A percentile compares a stretch with the other conserved stretches of the same genome.
Conservation (phyloP, 64 coral and sea anemone genomes). For the Cladopsammia gracilis region DNA sequence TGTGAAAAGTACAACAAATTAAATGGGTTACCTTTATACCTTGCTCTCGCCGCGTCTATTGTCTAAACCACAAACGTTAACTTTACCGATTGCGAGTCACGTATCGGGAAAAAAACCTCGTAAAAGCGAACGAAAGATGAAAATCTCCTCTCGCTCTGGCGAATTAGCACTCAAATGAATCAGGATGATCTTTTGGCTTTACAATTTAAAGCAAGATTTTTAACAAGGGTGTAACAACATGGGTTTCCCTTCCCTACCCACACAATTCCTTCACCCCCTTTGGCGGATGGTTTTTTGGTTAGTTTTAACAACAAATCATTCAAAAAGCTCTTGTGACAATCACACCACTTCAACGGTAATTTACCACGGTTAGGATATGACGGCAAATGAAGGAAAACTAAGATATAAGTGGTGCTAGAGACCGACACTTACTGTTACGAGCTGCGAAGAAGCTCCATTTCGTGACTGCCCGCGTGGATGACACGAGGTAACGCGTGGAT, state of each 20-base stretch:
- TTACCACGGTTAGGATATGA: background rate
- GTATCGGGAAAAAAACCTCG: background rate
- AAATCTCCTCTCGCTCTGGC: background rate
- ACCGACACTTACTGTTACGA: background rate
- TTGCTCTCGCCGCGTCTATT: background rate
- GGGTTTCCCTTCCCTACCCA: background rate
- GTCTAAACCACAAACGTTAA: background rate
- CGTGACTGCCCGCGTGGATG: background rate
- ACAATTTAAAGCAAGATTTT: background rate
- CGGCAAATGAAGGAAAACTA: background rate
- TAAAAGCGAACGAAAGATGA: background rate
- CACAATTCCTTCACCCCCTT: background rate
- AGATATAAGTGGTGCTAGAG: background rate
- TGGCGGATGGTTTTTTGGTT: background rate
- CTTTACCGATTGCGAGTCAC: background rate
- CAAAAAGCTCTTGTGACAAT: background rate
- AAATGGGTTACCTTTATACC: background rate
- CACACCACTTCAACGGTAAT: conserved; percentile 16
- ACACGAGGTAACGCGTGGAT: conserved; percentile 4
- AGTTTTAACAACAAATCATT: conserved; percentile 10
- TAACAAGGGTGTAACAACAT: conserved; percentile 6
- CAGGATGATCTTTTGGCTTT: background rate
- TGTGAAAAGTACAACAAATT: conserved; percentile 3
- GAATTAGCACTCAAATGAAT: background rate
- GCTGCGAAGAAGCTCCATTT: background rate